phyloP scores from a whole-genome alignment of 1,140 invertebrate species.

The Drosophila arawakana region DNA sequence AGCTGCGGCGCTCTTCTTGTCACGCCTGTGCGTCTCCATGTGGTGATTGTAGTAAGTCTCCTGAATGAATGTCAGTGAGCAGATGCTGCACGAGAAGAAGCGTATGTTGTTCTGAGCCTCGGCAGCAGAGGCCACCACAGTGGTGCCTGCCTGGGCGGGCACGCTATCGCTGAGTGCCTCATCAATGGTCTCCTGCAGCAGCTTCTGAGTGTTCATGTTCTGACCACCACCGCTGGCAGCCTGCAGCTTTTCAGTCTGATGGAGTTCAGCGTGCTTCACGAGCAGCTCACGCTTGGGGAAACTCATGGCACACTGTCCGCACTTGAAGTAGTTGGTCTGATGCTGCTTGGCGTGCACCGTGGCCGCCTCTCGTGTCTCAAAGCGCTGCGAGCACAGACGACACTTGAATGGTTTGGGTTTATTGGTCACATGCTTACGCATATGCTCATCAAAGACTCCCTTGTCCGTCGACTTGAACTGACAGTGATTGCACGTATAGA shows the following conservation, averaged over 20 bases:
- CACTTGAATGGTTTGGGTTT: slow-evolving; percentile 84
- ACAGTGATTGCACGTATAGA: slow-evolving; percentile 82
- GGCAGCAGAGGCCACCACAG: slow-evolving; percentile 56
- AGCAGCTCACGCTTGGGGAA: slow-evolving; percentile 81
- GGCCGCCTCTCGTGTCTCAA: slow-evolving; percentile 81
- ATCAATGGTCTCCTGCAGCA: slow-evolving; percentile 83
- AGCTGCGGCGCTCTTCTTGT: slow-evolving; percentile 56
- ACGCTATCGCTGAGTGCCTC: slow-evolving; percentile 79
- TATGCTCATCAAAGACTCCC: slow-evolving; percentile 74
- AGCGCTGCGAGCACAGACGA: slow-evolving; percentile 79
- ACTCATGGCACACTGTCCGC: slow-evolving; percentile 81
- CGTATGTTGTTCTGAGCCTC: slow-evolving; percentile 77
- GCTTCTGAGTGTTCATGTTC: slow-evolving; percentile 79
- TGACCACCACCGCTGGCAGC: slow-evolving; percentile 45
- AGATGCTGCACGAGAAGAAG: slow-evolving; percentile 84
- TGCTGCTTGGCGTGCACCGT: slow-evolving; percentile 83
- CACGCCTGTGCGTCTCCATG: slow-evolving; percentile 83
- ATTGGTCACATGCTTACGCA: slow-evolving; percentile 74
- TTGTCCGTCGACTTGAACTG: slow-evolving; percentile 83
- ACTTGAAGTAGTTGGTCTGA: slow-evolving; percentile 83
- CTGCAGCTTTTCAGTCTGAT: slow-evolving; percentile 54
- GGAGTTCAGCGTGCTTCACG: slow-evolving; percentile 80
- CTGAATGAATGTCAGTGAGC: slow-evolving; percentile 83
- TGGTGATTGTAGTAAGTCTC: slow-evolving; percentile 84
- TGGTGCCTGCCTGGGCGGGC: slow-evolving; percentile 41